Evolutionary conservation across 2,797 vertebrate genomes (phyloP).

Genomic region (Neosilurus mollespiculum): DNA sequence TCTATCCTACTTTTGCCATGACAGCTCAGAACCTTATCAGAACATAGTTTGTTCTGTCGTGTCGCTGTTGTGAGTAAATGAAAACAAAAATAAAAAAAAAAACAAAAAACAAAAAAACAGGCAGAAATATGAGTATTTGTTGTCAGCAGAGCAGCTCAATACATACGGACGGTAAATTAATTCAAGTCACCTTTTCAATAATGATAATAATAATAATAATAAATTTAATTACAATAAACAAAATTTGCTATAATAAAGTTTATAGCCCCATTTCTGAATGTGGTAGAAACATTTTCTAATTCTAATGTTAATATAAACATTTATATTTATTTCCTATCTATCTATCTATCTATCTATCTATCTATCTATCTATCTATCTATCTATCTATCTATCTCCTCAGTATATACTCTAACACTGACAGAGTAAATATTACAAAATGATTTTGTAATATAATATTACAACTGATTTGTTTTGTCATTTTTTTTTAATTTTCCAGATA

Average conservation of each 20-base stretch:
- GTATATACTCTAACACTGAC: neutral
- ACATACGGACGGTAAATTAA: constrained; percentile 10
- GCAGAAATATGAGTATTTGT: neutral
- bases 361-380: neutral
- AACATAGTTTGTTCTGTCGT: neutral
- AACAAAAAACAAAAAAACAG: neutral
- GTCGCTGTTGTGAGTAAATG: neutral
- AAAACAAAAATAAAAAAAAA: neutral
- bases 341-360: constrained; percentile 7
- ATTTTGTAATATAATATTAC: no score
- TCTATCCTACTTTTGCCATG: constrained; percentile 1
- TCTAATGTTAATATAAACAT: neutral
- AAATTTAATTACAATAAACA: neutral
- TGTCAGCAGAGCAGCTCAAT: neutral
- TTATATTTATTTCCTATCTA: neutral
- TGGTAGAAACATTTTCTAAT: neutral
- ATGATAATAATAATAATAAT: neutral
- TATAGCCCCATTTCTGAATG: neutral
- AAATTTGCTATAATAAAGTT: neutral
- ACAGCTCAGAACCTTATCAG: neutral
- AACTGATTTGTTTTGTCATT: neutral
- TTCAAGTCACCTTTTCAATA: neutral
- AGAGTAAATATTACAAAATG: neutral
- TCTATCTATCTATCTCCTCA: neutral
- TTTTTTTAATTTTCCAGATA: constrained; percentile 75